Evolutionary conservation across 2,113 vertebrate genomes (phyloP).

Genomic region (Daubentonia madagascariensis): DNA sequence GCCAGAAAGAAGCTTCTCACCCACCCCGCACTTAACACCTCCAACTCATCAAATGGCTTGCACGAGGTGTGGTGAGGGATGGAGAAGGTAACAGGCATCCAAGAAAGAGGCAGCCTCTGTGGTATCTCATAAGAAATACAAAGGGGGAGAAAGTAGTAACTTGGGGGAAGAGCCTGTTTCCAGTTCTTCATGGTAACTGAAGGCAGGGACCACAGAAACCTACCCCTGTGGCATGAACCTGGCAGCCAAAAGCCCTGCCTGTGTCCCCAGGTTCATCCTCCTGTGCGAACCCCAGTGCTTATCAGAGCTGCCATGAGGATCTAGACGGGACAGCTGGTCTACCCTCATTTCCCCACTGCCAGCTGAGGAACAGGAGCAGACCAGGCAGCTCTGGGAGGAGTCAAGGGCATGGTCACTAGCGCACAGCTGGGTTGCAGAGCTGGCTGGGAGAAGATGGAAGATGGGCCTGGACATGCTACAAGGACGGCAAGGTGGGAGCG

Average conservation of each 20-base stretch:
- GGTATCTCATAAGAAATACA: neutral
- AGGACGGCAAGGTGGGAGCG: accelerated
- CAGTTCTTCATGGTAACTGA: neutral
- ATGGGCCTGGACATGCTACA: no score
- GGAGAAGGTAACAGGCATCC: neutral
- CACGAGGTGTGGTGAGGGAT: no score
- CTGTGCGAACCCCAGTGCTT: neutral
- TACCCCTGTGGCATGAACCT: no score
- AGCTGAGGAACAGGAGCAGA: neutral
- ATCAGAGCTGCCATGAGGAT: neutral
- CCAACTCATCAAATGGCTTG: neutral
- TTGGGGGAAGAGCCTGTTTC: neutral
- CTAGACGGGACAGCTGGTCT: neutral
- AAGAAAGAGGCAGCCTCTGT: neutral
- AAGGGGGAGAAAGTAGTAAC: neutral
- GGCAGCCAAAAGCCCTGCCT: neutral
- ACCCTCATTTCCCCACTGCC: neutral
- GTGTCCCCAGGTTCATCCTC: neutral
- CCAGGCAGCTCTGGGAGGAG: neutral
- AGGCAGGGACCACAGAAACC: neutral
- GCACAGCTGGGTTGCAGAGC: neutral
- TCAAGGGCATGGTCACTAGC: neutral
- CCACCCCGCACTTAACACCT: neutral
- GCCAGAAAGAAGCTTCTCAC: neutral
- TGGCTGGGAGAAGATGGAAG: neutral